Evolutionary conservation across 2,113 vertebrate genomes (phyloP).

Genomic region (Macroglossus sobrinus): DNA sequence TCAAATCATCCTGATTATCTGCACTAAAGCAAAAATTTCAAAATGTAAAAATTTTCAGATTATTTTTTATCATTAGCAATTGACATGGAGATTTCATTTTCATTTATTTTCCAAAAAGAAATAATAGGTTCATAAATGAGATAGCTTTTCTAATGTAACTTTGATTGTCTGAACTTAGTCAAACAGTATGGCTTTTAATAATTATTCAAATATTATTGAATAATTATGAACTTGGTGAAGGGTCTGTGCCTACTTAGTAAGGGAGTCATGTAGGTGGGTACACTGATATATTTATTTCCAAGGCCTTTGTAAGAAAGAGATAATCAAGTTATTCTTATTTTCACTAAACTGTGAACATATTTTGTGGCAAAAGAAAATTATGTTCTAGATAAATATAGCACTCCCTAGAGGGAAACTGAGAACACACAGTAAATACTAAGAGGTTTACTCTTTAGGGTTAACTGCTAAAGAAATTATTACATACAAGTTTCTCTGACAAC

Average conservation of each 20-base stretch:
- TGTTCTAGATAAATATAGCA: background rate
- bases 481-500: background rate
- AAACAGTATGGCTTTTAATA: background rate
- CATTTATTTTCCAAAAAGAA: slow-evolving; percentile 6
- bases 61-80: background rate
- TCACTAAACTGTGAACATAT: background rate
- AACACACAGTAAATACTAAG: background rate
- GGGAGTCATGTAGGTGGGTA: background rate
- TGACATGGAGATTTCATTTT: background rate
- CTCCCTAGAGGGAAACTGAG: background rate
- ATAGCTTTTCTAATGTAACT: slow-evolving; percentile 17
- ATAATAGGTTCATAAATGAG: background rate
- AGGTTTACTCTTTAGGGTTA: background rate
- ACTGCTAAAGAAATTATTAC: slow-evolving; percentile 21
- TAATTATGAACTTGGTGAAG: background rate
- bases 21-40: background rate
- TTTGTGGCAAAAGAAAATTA: background rate
- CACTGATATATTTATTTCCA: background rate
- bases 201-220: background rate
- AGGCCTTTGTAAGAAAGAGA: background rate
- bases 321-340: background rate
- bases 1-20: background rate
- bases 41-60: background rate
- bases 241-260: background rate
- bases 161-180: background rate